Percentiles rank a stretch among this genome's conserved stretches.
Conservation (phyloP, 2,797 vertebrate species). For the Rallus crepitans region DNA sequence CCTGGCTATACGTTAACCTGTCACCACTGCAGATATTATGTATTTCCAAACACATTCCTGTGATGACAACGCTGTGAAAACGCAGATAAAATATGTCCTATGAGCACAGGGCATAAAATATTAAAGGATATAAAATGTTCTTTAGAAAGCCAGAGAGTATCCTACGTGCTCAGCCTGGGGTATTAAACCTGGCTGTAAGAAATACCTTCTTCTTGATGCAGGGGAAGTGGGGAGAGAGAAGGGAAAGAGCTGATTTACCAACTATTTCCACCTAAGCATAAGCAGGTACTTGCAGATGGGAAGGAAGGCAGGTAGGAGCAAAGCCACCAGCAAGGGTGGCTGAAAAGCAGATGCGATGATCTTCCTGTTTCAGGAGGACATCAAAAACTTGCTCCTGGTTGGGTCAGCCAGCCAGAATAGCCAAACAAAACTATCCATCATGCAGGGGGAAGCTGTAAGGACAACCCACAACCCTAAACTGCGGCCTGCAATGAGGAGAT, state of each 20-base stretch:
- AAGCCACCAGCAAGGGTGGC: not conserved
- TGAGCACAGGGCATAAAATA: conserved; percentile 22
- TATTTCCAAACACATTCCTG: not conserved
- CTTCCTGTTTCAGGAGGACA: not conserved
- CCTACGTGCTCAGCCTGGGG: not conserved
- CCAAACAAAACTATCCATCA: not conserved
- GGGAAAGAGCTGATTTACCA: not conserved
- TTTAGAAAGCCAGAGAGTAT: not conserved
- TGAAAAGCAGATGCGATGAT: not conserved
- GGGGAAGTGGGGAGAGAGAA: not conserved
- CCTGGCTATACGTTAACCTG: conserved; percentile 10
- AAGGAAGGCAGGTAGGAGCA: not conserved
- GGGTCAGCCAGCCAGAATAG: not conserved
- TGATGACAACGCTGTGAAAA: conserved; percentile 4
- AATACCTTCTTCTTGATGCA: not conserved
- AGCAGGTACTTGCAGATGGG: not conserved
- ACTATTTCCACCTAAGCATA: not conserved
- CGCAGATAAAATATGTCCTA: not conserved
- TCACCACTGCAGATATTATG: conserved; percentile 12
- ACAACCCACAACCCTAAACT: not conserved
- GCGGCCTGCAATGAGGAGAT: not conserved
- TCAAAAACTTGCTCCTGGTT: not conserved
- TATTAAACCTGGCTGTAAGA: not conserved
- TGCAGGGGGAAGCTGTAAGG: not conserved
- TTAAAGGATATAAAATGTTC: conserved; percentile 12